Percentiles rank a stretch among this genome's conserved stretches.
These are phyloP conservation scores for Malurus melanocephalus DNA, from an alignment of 2,113 vertebrate genomes.

Conservation along the genomic window DNA sequence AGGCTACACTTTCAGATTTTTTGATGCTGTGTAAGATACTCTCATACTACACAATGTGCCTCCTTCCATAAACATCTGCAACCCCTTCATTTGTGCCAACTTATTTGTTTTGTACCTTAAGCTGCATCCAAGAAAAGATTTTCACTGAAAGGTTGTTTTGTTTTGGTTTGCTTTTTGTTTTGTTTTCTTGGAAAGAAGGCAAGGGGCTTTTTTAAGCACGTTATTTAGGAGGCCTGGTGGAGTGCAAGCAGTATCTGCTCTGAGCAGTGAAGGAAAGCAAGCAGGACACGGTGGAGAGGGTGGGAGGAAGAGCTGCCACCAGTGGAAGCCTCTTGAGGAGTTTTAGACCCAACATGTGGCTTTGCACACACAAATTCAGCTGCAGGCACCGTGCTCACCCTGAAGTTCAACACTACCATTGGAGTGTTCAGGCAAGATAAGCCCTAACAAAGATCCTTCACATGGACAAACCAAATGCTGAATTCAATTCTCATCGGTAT, in stretches of 20 bases:
- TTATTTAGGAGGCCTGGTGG: not conserved
- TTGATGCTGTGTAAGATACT: not conserved
- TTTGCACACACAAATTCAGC: not conserved
- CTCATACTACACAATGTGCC: not conserved
- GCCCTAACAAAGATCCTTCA: not conserved
- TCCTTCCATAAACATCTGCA: not conserved
- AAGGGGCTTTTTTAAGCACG: not conserved
- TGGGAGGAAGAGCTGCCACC: not conserved
- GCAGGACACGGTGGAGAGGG: not conserved
- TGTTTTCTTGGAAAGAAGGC: not conserved
- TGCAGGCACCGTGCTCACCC: not conserved
- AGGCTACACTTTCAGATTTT: not conserved
- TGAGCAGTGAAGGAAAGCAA: accelerated
- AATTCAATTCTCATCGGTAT: not conserved
- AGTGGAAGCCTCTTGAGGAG: not conserved
- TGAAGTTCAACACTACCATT: not conserved
- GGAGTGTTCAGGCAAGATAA: not conserved
- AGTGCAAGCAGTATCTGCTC: not conserved
- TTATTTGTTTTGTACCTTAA: not conserved
- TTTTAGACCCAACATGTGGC: accelerated
- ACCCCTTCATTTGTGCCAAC: not conserved
- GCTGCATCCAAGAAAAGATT: not conserved
- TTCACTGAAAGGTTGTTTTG: not conserved
- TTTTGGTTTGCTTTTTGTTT: not conserved
- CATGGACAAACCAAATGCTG: not conserved